phyloP scores from a whole-genome alignment of 2,797 vertebrate species.

The Poeciliopsis infans region DNA sequence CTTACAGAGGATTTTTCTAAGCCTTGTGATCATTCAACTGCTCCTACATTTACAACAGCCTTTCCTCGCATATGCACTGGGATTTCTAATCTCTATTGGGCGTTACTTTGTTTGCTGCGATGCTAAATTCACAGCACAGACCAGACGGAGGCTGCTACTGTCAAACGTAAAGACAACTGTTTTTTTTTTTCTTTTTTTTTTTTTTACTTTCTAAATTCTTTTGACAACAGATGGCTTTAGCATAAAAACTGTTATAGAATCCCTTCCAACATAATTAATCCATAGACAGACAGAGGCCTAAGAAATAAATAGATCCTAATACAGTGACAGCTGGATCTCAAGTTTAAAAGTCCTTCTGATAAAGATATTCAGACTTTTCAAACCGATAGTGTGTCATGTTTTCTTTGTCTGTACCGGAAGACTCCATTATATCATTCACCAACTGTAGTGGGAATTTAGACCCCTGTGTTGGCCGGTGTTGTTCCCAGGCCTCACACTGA shows the following conservation, averaged over 20 bases:
- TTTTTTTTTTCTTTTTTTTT: constrained; percentile 13
- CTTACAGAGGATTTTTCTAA: constrained; percentile 13
- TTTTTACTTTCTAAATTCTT: constrained; percentile 7
- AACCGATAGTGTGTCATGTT: constrained; percentile 15
- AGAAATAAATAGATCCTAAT: constrained; percentile 17
- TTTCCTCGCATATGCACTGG: constrained; percentile 8
- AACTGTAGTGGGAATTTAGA: constrained; percentile 35
- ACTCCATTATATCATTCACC: constrained; percentile 37
- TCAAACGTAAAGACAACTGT: constrained; percentile 36
- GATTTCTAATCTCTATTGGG: constrained; percentile 19
- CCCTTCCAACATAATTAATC: constrained; percentile 36
- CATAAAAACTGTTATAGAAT: constrained; percentile 43
- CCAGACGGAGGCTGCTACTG: constrained; percentile 34
- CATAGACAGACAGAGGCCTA: not conserved
- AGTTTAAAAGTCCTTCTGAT: constrained; percentile 24
- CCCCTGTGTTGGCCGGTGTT: constrained; percentile 36
- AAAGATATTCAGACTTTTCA: constrained; percentile 25
- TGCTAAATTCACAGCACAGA: constrained; percentile 41
- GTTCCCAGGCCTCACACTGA: constrained; percentile 38
- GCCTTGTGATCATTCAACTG: constrained; percentile 5
- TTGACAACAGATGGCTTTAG: constrained; percentile 55
- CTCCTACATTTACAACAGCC: constrained; percentile 13
- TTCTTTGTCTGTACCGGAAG: constrained; percentile 35
- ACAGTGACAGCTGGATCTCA: constrained; percentile 7
- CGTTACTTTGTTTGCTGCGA: constrained; percentile 22